Base-by-base conservation (phyloP, 2,888 invertebrate species). In the Erpobdella octoculata region DNA sequence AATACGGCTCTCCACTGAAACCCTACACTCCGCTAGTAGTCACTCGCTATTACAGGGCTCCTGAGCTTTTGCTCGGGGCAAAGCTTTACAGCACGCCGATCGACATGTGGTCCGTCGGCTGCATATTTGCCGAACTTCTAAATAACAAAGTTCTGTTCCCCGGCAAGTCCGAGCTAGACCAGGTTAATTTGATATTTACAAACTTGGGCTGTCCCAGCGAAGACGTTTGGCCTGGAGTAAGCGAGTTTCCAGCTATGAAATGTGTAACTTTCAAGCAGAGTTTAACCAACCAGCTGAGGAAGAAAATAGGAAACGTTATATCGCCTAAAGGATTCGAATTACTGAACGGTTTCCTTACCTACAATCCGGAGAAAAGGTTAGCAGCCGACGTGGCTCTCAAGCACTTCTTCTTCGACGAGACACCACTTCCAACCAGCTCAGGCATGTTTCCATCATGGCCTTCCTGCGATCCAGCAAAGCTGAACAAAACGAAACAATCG, bases 381-480 rank as follows among this genome's bases (percentile, higher is more conserved):
- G 90, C 91, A 0, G 95, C 96, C 0, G 92, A 93, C 74, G 89
- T 90, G 35, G 95, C 93, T 0, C 81, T 95, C 33, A 88, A 89
- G 69, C 93, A 94, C 80, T 86, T 88, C 25, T 96, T 92, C 81
- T 95, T 96, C 79, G 87, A 86, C 80, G 90, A 77, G 69, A 46
- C 74, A 37, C 98, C 98, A 0, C 85, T 90, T 71, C 92, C 97
- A 31, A 92, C 96, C 75, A 92, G 93, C 82, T 94, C 96, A 2
- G 91, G 92, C 67, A 93, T 96, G 92, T 98, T 99, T 83, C 97
- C 98, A 9, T 98, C 97, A 18, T 98, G 96, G 96, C 97, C 97
- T 12, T 97, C 98, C 33, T n/a, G n/a, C n/a, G n/a, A n/a, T n/a
- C n/a, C n/a, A n/a, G n/a, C n/a, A n/a, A n/a, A n/a, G n/a, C n/a